These are phyloP conservation scores for Crossocerus cetratus DNA, from an alignment of 2,888 invertebrate genomes.

Conservation along the genomic window DNA sequence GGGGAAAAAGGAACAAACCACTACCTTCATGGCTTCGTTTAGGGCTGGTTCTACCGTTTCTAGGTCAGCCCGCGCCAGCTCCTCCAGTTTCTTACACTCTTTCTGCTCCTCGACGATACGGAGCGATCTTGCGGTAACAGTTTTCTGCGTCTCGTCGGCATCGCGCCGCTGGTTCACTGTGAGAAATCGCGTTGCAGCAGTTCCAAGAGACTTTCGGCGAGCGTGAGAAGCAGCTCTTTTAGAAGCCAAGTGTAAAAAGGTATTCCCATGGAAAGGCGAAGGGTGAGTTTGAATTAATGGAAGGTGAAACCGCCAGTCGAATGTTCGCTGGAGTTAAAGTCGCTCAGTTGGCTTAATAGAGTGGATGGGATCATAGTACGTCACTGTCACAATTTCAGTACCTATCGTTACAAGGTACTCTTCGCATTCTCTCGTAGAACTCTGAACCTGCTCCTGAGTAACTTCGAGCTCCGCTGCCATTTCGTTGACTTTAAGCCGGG, in stretches of 20 bases:
- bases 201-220: neutral
- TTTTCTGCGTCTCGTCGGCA: slow-evolving; percentile 88
- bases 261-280: too few species aligned
- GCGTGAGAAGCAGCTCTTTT: too few species aligned
- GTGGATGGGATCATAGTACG: slow-evolving; percentile 29
- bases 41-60: slow-evolving; percentile 92
- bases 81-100: slow-evolving; percentile 89
- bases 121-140: slow-evolving; percentile 84
- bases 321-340: slow-evolving; percentile 20
- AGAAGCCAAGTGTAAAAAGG: too few species aligned
- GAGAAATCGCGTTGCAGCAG: neutral
- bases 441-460: slow-evolving; percentile 85
- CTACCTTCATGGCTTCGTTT: slow-evolving; percentile 86
- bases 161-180: slow-evolving; percentile 86
- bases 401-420: slow-evolving; percentile 88
- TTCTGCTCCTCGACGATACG: slow-evolving; percentile 89
- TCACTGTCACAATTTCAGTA: slow-evolving; percentile 46
- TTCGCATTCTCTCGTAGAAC: slow-evolving; percentile 90
- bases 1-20: neutral
- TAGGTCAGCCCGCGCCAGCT: slow-evolving; percentile 89
- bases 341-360: too few species aligned
- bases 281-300: neutral
- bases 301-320: slow-evolving; percentile 34
- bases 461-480: slow-evolving; percentile 91
- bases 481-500: slow-evolving; percentile 86